A percentile compares a stretch with the other conserved stretches of the same genome.
Evolutionary conservation across 1,140 invertebrate genomes (phyloP).

Genomic region (Aphelenchoides besseyi): DNA sequence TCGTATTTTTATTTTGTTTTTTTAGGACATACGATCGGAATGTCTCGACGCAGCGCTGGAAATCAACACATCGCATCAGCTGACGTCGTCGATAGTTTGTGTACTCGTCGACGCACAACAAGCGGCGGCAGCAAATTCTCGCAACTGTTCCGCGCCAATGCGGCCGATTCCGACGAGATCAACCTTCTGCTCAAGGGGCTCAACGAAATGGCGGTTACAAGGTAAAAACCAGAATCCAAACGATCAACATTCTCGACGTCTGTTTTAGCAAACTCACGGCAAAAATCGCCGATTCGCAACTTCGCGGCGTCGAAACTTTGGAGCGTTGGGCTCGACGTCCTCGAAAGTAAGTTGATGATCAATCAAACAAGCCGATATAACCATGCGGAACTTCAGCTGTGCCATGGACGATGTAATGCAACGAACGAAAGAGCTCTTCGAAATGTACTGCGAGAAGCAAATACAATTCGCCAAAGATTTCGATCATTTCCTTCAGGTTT

Average conservation of each 20-base stretch:
- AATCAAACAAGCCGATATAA: no score
- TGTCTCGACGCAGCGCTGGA: conserved; percentile 15
- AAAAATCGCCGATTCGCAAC: conserved; percentile 42
- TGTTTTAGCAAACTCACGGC: conserved; percentile 36
- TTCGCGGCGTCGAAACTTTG: conserved; percentile 35
- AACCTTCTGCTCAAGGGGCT: conserved; percentile 17
- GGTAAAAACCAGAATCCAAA: background rate
- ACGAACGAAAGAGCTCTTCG: conserved; percentile 38
- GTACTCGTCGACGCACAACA: background rate
- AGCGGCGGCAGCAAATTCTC: conserved; percentile 10
- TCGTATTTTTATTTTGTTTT: no score
- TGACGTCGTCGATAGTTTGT: background rate
- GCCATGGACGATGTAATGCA: conserved; percentile 51
- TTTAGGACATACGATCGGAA: no score
- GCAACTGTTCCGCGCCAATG: conserved; percentile 7
- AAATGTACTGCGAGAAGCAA: conserved; percentile 46
- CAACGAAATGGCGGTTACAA: conserved; percentile 19
- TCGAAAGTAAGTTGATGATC: no score
- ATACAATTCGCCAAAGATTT: conserved; percentile 42
- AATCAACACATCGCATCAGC: background rate
- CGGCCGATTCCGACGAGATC: conserved; percentile 23
- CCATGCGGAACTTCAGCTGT: no score
- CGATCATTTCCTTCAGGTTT: conserved; percentile 45
- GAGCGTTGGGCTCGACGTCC: conserved; percentile 40
- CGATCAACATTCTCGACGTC: background rate